Conservation (phyloP, 2,113 vertebrate species). For the Arenaria interpres region DNA sequence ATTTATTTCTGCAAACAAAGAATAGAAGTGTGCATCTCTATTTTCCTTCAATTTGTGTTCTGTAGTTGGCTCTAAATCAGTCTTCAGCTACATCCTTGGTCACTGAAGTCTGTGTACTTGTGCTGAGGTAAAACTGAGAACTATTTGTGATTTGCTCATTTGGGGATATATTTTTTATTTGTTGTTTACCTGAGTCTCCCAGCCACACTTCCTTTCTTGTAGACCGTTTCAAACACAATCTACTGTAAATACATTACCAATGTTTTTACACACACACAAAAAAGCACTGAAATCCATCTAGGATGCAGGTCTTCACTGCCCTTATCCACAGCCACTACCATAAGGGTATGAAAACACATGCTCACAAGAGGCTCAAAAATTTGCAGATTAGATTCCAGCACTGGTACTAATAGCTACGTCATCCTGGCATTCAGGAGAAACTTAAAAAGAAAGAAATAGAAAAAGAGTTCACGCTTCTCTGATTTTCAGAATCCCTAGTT, state of each 20-base stretch:
- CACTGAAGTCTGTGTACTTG: neutral
- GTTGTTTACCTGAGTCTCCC: neutral
- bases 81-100: neutral
- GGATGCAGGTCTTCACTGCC: neutral
- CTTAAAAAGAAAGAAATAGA: neutral
- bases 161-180: neutral
- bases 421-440: neutral
- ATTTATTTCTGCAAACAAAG: neutral
- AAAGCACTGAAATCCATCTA: neutral
- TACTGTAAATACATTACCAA: neutral
- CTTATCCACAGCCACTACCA: neutral
- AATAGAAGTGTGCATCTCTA: neutral
- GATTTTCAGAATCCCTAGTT: neutral
- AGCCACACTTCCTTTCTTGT: neutral
- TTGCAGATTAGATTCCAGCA: neutral
- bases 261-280: neutral
- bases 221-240: neutral
- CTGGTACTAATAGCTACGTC: neutral
- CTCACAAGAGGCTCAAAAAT: neutral
- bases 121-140: neutral
- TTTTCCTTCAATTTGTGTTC: neutral
- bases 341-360: rapidly evolving
- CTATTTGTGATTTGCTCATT: neutral
- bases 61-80: neutral
- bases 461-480: neutral